Evolutionary conservation across 2,797 vertebrate genomes (phyloP), one percentile per base, ranked within the genome.

Genomic region (Okamejei kenojei): DNA sequence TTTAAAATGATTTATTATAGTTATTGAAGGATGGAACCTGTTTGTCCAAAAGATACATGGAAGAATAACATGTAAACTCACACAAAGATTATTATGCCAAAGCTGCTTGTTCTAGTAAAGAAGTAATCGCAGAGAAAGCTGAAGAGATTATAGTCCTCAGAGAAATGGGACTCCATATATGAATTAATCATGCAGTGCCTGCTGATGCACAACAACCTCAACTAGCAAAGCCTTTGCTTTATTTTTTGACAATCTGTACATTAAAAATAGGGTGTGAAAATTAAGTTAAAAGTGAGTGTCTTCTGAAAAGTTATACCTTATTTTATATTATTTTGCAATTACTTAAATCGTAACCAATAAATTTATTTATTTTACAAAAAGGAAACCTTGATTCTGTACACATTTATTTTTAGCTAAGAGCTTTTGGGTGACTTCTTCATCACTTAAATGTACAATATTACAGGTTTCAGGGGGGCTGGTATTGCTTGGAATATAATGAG

Each of bases 111-210:
- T 92, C 73, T 92, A 58, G 90, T 73, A 13, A 92, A 74, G 71
- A 73, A 54, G 90, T 17, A 45, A 76, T 76, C 73, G 71, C 71
- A 76, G 21, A 76, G 21, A 38, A 3, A 76, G 71, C 32, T 74
- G 65, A 76, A 92, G 68, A 54, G 71, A 54, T 38, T 90, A 32
- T 32, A 10, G 29, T 65, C 63, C 86, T 91, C 68, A 71, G 21
- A 74, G 21, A 91, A 91, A 92, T 91, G 35, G 71, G 23, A 23
- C 38, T 92, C 68, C 68, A 45, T 74, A 23, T 15, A 74, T 91
- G 65, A 92, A 76, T 92, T 92, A 92, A 92, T 45, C 35, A 38
- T 76, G 45, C 90, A 65, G 29, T 74, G 68, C 13, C 23, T 91
- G 90, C 63, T 65, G 84, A 88, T 35, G 7, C 21, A 54, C 90